Conservation (phyloP, 2,797 vertebrate species). For the Coendou prehensilis region DNA sequence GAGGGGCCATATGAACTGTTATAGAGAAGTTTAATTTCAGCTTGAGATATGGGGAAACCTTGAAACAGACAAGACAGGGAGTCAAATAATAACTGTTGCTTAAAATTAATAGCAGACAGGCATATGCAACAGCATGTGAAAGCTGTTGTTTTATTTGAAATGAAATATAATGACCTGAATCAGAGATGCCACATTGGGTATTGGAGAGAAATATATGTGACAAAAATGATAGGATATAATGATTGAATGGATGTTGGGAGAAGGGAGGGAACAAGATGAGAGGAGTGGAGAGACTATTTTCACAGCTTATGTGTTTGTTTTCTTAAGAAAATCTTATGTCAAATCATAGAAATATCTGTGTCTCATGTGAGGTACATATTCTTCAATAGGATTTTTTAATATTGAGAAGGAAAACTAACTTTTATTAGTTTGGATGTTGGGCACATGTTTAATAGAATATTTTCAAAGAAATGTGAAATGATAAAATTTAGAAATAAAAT, state of each 20-base stretch:
- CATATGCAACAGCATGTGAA: background rate
- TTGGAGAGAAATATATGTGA: background rate
- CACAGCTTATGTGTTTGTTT: background rate
- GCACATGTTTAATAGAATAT: conserved; percentile 9
- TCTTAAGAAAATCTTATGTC: background rate
- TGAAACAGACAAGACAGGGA: background rate
- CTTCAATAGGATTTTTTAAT: background rate
- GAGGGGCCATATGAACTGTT: background rate
- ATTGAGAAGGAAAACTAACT: background rate
- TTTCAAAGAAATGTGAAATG: conserved; percentile 49
- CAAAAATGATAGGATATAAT: background rate
- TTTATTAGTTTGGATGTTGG: background rate
- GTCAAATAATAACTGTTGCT: background rate
- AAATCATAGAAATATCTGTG: background rate
- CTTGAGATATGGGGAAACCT: background rate
- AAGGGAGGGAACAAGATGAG: background rate
- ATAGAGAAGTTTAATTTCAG: background rate
- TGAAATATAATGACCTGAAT: background rate
- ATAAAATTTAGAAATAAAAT: conserved; percentile 18
- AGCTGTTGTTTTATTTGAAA: background rate
- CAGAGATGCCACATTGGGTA: background rate
- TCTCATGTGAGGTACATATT: background rate
- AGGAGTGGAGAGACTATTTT: background rate
- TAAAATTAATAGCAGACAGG: background rate
- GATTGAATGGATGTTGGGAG: background rate